Conservation (phyloP, 2,888 invertebrate species). For the Unio delphinus region DNA sequence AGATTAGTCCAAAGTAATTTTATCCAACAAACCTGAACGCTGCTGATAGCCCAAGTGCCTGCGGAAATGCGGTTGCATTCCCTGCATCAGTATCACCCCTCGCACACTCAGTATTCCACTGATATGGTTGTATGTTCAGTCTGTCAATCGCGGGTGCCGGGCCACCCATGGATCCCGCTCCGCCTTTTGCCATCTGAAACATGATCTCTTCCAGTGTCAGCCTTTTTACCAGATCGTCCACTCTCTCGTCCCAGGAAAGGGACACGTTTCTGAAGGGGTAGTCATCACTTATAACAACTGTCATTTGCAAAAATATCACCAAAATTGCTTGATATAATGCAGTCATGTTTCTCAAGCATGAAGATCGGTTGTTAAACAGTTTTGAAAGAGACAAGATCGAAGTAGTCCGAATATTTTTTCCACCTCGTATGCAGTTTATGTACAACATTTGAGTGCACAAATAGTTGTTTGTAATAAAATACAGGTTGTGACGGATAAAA, state of each 20-base stretch:
- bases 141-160: constrained; percentile 60
- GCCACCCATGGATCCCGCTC: constrained; percentile 47
- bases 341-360: no score
- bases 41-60: constrained; percentile 65
- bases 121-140: constrained; percentile 60
- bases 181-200: constrained; percentile 54
- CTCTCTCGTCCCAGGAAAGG: constrained; percentile 60
- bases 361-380: no score
- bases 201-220: constrained; percentile 61
- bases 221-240: constrained; percentile 60
- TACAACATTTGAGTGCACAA: no score
- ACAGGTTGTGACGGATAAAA: no score
- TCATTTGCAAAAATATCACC: no score
- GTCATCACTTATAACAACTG: constrained; percentile 6
- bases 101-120: constrained; percentile 67
- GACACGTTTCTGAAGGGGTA: constrained; percentile 63
- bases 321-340: no score
- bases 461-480: no score
- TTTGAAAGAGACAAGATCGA: no score
- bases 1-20: no score
- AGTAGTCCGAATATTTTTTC: no score
- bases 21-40: constrained; percentile 56
- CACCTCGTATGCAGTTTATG: no score
- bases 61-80: constrained; percentile 66
- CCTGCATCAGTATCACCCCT: constrained; percentile 62